Conservation (phyloP, 2,888 invertebrate species). For the Nowickia ferox region DNA sequence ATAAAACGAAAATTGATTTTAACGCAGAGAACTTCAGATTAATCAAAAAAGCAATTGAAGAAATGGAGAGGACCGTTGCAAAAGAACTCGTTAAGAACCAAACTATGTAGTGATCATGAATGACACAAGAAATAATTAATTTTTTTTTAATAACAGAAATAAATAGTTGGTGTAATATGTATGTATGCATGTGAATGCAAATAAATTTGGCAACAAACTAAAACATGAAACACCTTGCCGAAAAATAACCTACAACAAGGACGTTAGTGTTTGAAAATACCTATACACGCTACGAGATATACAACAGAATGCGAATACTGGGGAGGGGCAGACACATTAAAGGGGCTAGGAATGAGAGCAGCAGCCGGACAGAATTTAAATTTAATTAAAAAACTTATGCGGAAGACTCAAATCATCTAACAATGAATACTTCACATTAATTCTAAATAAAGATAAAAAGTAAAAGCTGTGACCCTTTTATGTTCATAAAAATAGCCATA, state of each 20-base stretch:
- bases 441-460: constrained; percentile 49
- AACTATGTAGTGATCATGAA: no score
- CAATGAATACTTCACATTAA: constrained; percentile 1
- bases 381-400: constrained; percentile 20
- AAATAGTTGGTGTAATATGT: not conserved
- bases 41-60: no score
- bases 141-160: no score
- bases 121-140: no score
- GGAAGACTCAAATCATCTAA: constrained; percentile 32
- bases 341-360: not conserved
- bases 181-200: no score
- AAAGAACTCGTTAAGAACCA: no score
- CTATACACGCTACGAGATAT: not conserved
- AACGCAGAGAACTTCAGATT: no score
- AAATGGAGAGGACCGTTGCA: no score
- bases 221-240: not conserved
- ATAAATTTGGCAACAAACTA: constrained; percentile 17
- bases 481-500: constrained; percentile 50
- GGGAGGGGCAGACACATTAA: not conserved
- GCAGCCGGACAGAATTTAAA: constrained; percentile 14
- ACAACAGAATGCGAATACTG: not conserved
- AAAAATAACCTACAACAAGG: constrained; percentile 54
- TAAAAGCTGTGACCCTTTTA: constrained; percentile 43
- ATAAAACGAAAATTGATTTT: no score
- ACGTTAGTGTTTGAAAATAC: constrained; percentile 39